Conservation (phyloP, 2,113 vertebrate genomes). For the Fulica atra region DNA sequence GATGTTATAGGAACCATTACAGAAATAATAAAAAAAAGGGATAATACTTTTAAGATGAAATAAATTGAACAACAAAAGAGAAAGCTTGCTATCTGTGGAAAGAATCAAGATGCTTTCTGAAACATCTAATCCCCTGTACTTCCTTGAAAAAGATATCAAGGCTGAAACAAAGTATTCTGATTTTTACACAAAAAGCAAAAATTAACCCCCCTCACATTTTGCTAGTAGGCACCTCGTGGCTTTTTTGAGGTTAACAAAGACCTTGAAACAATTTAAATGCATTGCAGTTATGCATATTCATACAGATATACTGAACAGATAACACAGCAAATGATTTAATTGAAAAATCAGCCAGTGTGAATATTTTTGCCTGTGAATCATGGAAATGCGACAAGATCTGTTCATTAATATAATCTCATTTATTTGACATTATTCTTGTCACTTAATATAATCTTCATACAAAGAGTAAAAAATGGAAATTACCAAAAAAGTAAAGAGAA, state of each 20-base stretch:
- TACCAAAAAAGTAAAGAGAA: neutral
- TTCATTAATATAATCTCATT: slow-evolving; percentile 65
- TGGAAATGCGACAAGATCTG: slow-evolving; percentile 62
- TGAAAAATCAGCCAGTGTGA: slow-evolving; percentile 63
- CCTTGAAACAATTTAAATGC: slow-evolving; percentile 28
- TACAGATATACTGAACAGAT: slow-evolving; percentile 51
- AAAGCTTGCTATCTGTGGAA: neutral
- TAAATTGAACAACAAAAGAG: neutral
- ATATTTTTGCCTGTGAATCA: slow-evolving; percentile 43
- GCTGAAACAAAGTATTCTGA: slow-evolving; percentile 11
- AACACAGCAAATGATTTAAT: slow-evolving; percentile 63
- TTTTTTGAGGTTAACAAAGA: slow-evolving; percentile 52
- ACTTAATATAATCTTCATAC: slow-evolving; percentile 32
- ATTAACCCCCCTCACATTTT: neutral
- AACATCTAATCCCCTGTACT: neutral
- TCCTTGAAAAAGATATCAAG: slow-evolving; percentile 12
- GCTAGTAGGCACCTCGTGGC: slow-evolving; percentile 31
- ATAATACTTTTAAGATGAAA: slow-evolving; percentile 2
- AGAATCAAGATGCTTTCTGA: slow-evolving; percentile 24
- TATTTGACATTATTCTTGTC: slow-evolving; percentile 59
- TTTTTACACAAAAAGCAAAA: neutral
- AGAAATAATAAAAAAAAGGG: neutral
- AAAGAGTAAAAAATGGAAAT: neutral
- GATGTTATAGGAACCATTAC: neutral
- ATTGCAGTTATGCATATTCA: slow-evolving; percentile 57